Conservation (phyloP, 64 coral and sea anemone genomes). For the Platygyra sinensis region DNA sequence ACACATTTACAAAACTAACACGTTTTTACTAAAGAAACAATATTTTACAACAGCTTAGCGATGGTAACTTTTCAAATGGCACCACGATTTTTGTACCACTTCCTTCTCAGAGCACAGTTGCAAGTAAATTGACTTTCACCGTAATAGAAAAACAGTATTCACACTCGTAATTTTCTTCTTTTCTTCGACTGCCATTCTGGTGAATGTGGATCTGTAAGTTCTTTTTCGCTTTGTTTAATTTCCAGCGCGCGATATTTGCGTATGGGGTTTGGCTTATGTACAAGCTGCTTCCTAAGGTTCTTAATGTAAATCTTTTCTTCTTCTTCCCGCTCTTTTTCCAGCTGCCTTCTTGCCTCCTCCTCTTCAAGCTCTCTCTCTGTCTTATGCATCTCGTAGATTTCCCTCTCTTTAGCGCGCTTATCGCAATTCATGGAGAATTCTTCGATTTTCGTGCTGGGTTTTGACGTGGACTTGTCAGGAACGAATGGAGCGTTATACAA, state of each 20-base stretch:
- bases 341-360: conserved; percentile 27
- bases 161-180: conserved; percentile 61
- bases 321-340: conserved; percentile 67
- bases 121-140: not conserved
- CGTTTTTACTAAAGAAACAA: too few species aligned
- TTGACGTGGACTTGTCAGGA: conserved; percentile 69
- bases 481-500: conserved; percentile 73
- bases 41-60: too few species aligned
- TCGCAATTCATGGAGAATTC: conserved; percentile 77
- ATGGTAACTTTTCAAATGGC: too few species aligned
- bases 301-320: conserved; percentile 68
- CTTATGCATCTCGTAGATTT: conserved; percentile 83
- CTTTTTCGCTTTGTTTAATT: conserved; percentile 60
- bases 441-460: conserved; percentile 70
- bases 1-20: not conserved
- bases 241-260: conserved; percentile 62
- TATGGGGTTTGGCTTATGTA: conserved; percentile 84
- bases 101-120: too few species aligned
- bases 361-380: conserved; percentile 53
- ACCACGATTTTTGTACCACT: too few species aligned
- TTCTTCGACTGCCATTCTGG: conserved; percentile 67
- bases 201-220: conserved; percentile 62
- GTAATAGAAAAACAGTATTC: not conserved
- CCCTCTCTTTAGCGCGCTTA: conserved; percentile 72
- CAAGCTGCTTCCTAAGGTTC: conserved; percentile 77